Percentiles rank a stretch among this genome's conserved stretches.
These are phyloP conservation scores for Agriopis aurantiaria DNA, from an alignment of 2,888 invertebrate species.

Conservation along the genomic window DNA sequence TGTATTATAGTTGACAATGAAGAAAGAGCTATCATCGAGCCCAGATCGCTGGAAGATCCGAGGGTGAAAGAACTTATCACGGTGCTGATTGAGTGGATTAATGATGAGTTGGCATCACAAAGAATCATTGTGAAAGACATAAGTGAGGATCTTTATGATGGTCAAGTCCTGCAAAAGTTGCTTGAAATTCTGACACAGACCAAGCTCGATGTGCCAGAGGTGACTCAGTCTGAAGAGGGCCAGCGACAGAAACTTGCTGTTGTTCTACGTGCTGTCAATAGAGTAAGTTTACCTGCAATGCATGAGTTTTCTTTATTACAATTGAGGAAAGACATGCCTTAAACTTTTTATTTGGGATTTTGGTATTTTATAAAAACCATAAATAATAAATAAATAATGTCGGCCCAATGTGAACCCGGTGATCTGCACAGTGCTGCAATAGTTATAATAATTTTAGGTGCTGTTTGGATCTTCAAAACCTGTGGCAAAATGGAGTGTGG, in stretches of 20 bases:
- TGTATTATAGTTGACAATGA: slow-evolving; percentile 95
- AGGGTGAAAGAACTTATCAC: slow-evolving; percentile 94
- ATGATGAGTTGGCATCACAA: slow-evolving; percentile 98
- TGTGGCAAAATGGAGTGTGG: slow-evolving; percentile 98
- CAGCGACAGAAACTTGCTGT: slow-evolving; percentile 97
- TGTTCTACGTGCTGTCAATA: slow-evolving; percentile 95
- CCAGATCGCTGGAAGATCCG: slow-evolving; percentile 94
- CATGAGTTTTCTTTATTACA: neutral
- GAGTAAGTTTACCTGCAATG: slow-evolving; percentile 79
- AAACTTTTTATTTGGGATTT: no score
- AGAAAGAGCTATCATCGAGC: slow-evolving; percentile 98
- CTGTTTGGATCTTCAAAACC: slow-evolving; percentile 91
- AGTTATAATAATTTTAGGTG: slow-evolving; percentile 18
- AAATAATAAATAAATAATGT: no score
- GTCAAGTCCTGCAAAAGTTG: slow-evolving; percentile 92
- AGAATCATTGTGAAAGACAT: slow-evolving; percentile 98
- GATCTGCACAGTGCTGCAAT: neutral
- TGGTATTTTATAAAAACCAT: no score
- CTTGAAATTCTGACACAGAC: slow-evolving; percentile 94
- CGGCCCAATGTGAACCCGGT: no score
- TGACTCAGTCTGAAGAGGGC: slow-evolving; percentile 98
- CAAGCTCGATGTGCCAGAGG: slow-evolving; percentile 98
- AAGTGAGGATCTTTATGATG: slow-evolving; percentile 99
- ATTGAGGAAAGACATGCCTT: neutral
- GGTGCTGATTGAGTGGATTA: slow-evolving; percentile 98